phyloP scores from a whole-genome alignment of 2,113 vertebrate genomes.

The Ivindomyrus marchei region DNA sequence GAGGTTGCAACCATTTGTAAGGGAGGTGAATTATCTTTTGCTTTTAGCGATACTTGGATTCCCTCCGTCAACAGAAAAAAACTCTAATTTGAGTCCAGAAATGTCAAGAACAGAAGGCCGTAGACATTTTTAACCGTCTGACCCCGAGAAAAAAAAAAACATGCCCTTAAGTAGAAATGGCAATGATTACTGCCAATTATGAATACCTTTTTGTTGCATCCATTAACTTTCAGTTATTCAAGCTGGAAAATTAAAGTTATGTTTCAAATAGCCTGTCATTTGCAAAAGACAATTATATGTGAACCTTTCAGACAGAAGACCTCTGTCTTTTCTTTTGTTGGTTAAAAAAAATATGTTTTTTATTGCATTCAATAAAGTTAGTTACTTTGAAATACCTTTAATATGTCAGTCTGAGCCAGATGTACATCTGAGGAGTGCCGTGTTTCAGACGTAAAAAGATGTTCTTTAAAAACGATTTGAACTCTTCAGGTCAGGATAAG shows the following conservation, averaged over 20 bases:
- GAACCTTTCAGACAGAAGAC: constrained; percentile 27
- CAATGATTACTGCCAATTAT: constrained; percentile 54
- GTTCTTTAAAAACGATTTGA: not conserved
- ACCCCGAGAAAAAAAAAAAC: constrained; percentile 35
- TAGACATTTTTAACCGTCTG: constrained; percentile 53
- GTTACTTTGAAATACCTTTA: constrained; percentile 6
- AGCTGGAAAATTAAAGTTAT: constrained; percentile 35
- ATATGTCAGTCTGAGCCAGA: not conserved
- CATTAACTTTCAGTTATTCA: constrained; percentile 42
- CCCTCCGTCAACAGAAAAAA: not conserved
- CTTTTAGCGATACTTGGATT: not conserved
- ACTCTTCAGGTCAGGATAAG: not conserved
- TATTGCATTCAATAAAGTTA: not conserved
- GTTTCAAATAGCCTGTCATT: constrained; percentile 37
- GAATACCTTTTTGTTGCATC: constrained; percentile 40
- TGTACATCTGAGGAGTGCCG: not conserved
- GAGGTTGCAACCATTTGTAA: not conserved
- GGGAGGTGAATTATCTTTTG: not conserved
- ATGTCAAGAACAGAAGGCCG: constrained; percentile 28
- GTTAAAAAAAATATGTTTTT: not conserved
- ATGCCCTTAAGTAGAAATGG: constrained; percentile 33
- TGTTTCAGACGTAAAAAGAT: not conserved
- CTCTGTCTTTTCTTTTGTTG: not conserved
- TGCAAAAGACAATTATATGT: constrained; percentile 41
- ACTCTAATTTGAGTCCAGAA: constrained; percentile 18